phyloP scores from a whole-genome alignment of 2,888 invertebrate genomes.

The Mamestra brassicae region DNA sequence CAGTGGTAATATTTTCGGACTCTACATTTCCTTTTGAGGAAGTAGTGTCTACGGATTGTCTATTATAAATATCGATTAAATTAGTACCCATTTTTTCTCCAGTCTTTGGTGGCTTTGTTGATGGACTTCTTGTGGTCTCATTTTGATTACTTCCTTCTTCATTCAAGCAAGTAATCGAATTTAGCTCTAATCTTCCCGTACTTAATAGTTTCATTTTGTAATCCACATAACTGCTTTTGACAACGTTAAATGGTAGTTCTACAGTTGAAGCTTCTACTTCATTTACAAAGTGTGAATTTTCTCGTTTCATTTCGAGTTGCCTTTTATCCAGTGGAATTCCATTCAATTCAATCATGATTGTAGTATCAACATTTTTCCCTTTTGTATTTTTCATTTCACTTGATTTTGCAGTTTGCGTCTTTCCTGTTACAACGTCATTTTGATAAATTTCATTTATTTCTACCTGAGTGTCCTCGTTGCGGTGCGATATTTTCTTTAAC shows the following conservation, averaged over 20 bases:
- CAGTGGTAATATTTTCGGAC: conserved; percentile 47
- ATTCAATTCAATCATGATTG: conserved; percentile 18
- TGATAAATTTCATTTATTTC: conserved; percentile 21
- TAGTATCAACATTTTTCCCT: conserved; percentile 23
- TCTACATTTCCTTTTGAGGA: conserved; percentile 69
- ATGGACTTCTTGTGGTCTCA: not conserved
- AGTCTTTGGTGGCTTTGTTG: conserved; percentile 35
- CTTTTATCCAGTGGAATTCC: conserved; percentile 41
- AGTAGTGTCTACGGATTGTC: conserved; percentile 67
- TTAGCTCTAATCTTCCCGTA: conserved; percentile 75
- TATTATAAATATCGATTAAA: conserved; percentile 78
- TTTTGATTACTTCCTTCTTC: conserved; percentile 59
- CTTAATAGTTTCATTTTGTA: conserved; percentile 79
- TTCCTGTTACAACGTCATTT: conserved; percentile 50
- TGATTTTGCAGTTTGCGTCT: conserved; percentile 41
- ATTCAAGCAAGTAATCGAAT: conserved; percentile 72
- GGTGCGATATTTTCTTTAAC: conserved; percentile 71
- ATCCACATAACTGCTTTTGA: conserved; percentile 76
- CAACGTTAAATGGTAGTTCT: conserved; percentile 77
- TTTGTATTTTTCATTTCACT: conserved; percentile 44
- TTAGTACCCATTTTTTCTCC: conserved; percentile 50
- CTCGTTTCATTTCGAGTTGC: conserved; percentile 46
- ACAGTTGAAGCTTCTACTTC: conserved; percentile 79
- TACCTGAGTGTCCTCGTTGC: conserved; percentile 66
- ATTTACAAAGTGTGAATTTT: conserved; percentile 66